Evolutionary conservation across 2,888 invertebrate genomes (phyloP).

Genomic region (Neelides folsomi): DNA sequence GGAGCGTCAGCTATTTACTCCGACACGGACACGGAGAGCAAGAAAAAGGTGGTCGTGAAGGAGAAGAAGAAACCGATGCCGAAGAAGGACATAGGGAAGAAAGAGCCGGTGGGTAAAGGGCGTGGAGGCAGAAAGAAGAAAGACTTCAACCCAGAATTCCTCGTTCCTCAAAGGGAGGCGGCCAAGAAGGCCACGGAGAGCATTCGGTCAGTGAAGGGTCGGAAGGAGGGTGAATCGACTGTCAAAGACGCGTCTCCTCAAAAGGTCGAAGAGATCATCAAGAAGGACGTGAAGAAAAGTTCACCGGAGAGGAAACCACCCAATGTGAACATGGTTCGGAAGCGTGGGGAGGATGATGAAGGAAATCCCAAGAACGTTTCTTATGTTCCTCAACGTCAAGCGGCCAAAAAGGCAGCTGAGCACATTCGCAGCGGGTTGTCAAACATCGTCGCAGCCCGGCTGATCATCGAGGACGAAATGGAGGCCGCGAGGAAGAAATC

Average conservation of each 20-base stretch:
- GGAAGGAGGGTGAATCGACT: slow-evolving; percentile 38
- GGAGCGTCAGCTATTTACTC: neutral
- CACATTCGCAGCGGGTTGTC: slow-evolving; percentile 56
- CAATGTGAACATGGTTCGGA: neutral
- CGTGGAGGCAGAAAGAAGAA: slow-evolving; percentile 38
- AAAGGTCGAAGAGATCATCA: neutral
- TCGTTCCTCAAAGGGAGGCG: slow-evolving; percentile 78
- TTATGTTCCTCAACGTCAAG: slow-evolving; percentile 78
- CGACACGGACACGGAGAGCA: slow-evolving; percentile 14
- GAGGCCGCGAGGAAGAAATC: slow-evolving; percentile 28
- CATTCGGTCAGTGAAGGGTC: slow-evolving; percentile 50
- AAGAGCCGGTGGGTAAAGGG: slow-evolving; percentile 5
- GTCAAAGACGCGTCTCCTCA: slow-evolving; percentile 27
- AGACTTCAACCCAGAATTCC: slow-evolving; percentile 38
- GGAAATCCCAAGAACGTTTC: slow-evolving; percentile 48
- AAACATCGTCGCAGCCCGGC: slow-evolving; percentile 29
- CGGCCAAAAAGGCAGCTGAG: slow-evolving; percentile 81
- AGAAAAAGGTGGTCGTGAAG: neutral
- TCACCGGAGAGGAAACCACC: neutral
- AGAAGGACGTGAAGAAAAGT: neutral
- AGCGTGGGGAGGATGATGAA: slow-evolving; percentile 19
- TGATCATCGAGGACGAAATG: slow-evolving; percentile 33
- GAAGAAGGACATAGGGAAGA: slow-evolving; percentile 5
- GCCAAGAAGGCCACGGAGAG: slow-evolving; percentile 83
- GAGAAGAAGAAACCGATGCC: neutral